Evolutionary conservation across 2,888 invertebrate genomes (phyloP), one percentile per base, ranked within the genome.

Genomic region (Heterodera filipjevi): DNA sequence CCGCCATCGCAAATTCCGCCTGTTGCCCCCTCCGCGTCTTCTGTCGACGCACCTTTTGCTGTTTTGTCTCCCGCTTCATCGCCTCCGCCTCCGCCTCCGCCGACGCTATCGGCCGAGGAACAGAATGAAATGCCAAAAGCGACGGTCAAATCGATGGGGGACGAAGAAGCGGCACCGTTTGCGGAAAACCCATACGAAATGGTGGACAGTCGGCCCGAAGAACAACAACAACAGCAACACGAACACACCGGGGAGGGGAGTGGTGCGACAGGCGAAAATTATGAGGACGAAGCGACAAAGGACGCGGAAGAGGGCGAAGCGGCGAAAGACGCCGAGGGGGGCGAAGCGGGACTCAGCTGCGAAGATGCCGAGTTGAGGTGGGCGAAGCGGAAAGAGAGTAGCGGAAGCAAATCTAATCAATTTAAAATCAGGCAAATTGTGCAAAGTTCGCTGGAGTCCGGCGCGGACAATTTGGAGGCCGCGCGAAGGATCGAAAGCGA

Each of bases 391-490:
- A 74, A 74, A 44, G 39, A 32, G 30, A 16, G 19, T 19, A 16
- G 46, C 27, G 30, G 46, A 71, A 71, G n/a, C 6, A 8, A 22
- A 27, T 8, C 2, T 71, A 27, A 30, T n/a, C 49, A n/a, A n/a
- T n/a, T n/a, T n/a, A n/a, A n/a, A n/a, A 49, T 19, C 12, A 75
- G 75, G 32, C n/a, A 83, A n/a, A 84, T 85, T 68, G 82, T 84
- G 44, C 82, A 85, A 71, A 68, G 59, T 14, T 80, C 85, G 22
- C 66, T 82, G 19, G 16, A 71, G 66, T 53, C 53, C 77, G 81
- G 68, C 35, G 64, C 59, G 22, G 88, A 88, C 82, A 88, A 88
- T 81, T 80, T 88, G 76, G 88, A 88, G 73, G 88, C 88, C 30
- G 88, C 88, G 35, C 80, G 87, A 3, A 86, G 85, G 80, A 86